Evolutionary conservation across 1,140 invertebrate genomes (phyloP).

Genomic region (Dufourea novaeangliae): DNA sequence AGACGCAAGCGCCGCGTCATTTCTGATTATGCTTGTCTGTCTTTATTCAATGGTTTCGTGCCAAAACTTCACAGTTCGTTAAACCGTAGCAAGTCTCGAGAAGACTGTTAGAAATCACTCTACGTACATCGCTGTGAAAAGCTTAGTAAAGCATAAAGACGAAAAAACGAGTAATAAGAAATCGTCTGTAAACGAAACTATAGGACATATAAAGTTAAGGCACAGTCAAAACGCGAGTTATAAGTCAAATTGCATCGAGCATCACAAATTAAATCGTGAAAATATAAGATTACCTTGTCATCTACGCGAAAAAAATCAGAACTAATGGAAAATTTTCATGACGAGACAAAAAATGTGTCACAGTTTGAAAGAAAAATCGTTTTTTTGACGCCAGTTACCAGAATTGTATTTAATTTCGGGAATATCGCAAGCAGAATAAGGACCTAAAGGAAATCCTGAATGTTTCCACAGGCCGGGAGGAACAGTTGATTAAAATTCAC

Average conservation of each 20-base stretch:
- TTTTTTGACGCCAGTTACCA: neutral
- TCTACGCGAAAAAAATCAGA: too few relatives aligned
- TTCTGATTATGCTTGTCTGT: neutral
- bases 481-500: constrained; percentile 2
- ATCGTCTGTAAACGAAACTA: neutral
- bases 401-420: neutral
- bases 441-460: neutral
- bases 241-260: too few relatives aligned
- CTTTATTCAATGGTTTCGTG: constrained; percentile 20
- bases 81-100: neutral
- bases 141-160: neutral
- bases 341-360: too few relatives aligned
- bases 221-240: too few relatives aligned
- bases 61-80: constrained; percentile 43
- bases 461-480: neutral
- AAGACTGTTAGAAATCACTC: constrained; percentile 28
- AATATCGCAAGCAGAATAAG: too few relatives aligned
- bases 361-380: neutral
- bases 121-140: neutral
- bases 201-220: too few relatives aligned
- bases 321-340: too few relatives aligned
- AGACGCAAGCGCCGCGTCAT: constrained; percentile 7
- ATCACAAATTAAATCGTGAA: too few relatives aligned
- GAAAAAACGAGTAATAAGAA: neutral
- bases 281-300: too few relatives aligned